Percentiles rank a stretch among this genome's conserved stretches.
Evolutionary conservation across 2,888 invertebrate genomes (phyloP).

Genomic region (Agriopis marginaria): DNA sequence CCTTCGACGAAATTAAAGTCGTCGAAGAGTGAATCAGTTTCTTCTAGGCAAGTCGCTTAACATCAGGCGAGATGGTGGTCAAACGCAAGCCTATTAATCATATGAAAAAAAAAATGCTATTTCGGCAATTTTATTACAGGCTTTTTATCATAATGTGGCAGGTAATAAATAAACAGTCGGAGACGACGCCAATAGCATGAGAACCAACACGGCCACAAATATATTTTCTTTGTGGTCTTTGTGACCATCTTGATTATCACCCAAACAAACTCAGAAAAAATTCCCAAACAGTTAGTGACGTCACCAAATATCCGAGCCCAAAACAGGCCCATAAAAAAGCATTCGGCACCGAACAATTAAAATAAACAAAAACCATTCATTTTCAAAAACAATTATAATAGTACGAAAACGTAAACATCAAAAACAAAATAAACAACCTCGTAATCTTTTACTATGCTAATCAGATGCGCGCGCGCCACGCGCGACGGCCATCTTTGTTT

Average conservation of each 20-base stretch:
- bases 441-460: slow-evolving; percentile 33
- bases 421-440: slow-evolving; percentile 31
- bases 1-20: too few relatives aligned
- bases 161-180: too few relatives aligned
- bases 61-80: too few relatives aligned
- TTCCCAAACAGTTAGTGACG: not conserved
- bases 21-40: too few relatives aligned
- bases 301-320: not conserved
- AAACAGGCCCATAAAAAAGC: not conserved
- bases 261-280: not conserved
- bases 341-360: slow-evolving; percentile 4
- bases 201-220: not conserved
- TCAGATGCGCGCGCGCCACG: slow-evolving; percentile 28
- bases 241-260: too few relatives aligned
- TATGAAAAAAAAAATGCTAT: too few relatives aligned
- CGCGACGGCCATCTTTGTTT: slow-evolving; percentile 48
- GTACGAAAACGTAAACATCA: slow-evolving; percentile 28
- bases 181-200: too few relatives aligned
- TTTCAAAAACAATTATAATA: slow-evolving; percentile 21
- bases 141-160: too few relatives aligned
- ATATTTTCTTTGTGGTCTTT: not conserved
- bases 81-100: too few relatives aligned
- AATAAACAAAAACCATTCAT: slow-evolving; percentile 12
- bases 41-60: too few relatives aligned
- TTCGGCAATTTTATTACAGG: too few relatives aligned